These are phyloP conservation scores for Littorina saxatilis DNA, from an alignment of 1,140 invertebrate genomes.

Conservation along the genomic window DNA sequence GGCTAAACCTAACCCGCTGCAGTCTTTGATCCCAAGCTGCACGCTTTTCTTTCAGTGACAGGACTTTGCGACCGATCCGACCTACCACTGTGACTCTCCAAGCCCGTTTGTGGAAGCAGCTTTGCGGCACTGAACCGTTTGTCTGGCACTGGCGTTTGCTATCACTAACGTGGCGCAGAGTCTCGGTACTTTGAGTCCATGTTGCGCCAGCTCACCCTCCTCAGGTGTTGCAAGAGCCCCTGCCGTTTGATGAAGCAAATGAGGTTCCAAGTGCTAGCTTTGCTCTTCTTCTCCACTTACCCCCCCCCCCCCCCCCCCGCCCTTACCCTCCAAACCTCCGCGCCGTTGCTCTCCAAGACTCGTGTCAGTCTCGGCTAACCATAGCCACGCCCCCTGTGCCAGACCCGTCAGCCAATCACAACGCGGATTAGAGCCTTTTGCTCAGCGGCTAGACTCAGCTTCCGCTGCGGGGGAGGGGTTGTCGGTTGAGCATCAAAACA, in stretches of 20 bases:
- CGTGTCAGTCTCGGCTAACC: slow-evolving; percentile 9
- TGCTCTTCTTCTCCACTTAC: slow-evolving; percentile 13
- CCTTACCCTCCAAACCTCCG: not conserved
- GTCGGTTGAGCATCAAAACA: slow-evolving; percentile 12
- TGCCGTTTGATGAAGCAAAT: slow-evolving; percentile 27
- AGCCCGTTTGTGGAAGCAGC: too few relatives aligned
- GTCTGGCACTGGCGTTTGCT: too few relatives aligned
- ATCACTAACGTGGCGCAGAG: too few relatives aligned
- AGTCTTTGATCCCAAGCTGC: too few relatives aligned
- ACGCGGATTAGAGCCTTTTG: not conserved
- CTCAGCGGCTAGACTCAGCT: not conserved
- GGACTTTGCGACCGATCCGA: too few relatives aligned
- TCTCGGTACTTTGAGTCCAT: too few relatives aligned
- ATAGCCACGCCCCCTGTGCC: slow-evolving; percentile 31
- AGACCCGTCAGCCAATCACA: slow-evolving; percentile 21
- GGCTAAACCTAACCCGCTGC: too few relatives aligned
- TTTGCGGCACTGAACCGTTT: too few relatives aligned
- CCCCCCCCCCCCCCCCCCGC: not conserved
- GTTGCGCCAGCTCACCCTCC: not conserved
- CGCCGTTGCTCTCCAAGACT: too few relatives aligned
- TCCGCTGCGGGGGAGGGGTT: not conserved
- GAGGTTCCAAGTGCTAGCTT: slow-evolving; percentile 25
- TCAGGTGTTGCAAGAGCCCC: slow-evolving; percentile 20
- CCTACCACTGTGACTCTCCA: too few relatives aligned
- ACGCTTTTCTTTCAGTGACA: too few relatives aligned